A percentile compares a stretch with the other conserved stretches of the same genome.
These are phyloP conservation scores for Zelleria hepariella DNA, from an alignment of 2,888 invertebrate species.

Conservation along the genomic window DNA sequence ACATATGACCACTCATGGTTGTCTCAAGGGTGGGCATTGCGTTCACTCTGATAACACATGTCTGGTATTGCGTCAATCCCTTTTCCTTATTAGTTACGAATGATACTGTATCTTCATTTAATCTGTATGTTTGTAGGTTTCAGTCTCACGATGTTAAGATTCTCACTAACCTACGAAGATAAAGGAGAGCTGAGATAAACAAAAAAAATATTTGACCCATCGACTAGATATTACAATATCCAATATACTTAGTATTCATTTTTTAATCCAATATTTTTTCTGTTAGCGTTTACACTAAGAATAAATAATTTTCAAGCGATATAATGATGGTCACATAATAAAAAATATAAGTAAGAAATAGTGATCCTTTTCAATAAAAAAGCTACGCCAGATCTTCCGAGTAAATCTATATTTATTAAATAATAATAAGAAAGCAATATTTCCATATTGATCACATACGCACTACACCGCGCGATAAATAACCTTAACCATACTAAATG, in stretches of 20 bases:
- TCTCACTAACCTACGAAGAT: slow-evolving; percentile 30
- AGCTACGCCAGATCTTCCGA: slow-evolving; percentile 54
- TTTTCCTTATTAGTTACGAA: slow-evolving; percentile 36
- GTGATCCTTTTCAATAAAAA: slow-evolving; percentile 19
- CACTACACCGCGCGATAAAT: slow-evolving; percentile 35
- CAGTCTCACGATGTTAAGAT: slow-evolving; percentile 36
- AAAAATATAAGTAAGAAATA: too few relatives aligned
- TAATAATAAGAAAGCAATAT: slow-evolving; percentile 49
- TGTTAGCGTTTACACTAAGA: slow-evolving; percentile 25
- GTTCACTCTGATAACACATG: slow-evolving; percentile 10
- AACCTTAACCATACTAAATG: slow-evolving; percentile 46
- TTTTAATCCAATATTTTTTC: neutral
- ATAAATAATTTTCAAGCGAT: slow-evolving; percentile 54
- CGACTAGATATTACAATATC: slow-evolving; percentile 62
- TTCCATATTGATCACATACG: slow-evolving; percentile 52
- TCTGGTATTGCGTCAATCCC: slow-evolving; percentile 59
- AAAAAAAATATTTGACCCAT: slow-evolving; percentile 37
- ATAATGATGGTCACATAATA: slow-evolving; percentile 37
- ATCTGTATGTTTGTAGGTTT: slow-evolving; percentile 29
- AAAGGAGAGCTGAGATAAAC: slow-evolving; percentile 12
- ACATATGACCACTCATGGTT: neutral
- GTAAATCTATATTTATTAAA: slow-evolving; percentile 47
- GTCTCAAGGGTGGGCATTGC: slow-evolving; percentile 11
- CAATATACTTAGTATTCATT: slow-evolving; percentile 55
- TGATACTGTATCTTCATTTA: slow-evolving; percentile 33